Base-by-base conservation (phyloP, 1,140 invertebrate species). In the Adoxophyes honmai region DNA sequence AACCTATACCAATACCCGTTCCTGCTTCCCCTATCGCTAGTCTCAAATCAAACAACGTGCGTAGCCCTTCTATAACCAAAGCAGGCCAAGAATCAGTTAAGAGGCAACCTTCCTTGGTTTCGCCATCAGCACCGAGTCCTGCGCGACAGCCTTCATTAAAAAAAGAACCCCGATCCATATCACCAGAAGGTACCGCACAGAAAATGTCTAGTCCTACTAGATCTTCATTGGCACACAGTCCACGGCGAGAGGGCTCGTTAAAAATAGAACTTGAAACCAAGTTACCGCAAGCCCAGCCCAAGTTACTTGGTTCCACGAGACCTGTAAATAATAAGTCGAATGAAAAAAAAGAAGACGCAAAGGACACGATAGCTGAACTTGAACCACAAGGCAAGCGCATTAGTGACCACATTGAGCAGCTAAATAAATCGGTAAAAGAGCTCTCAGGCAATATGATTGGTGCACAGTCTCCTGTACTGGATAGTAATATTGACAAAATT, bases 401-500 rank as follows among this genome's bases (percentile, higher is more conserved):
- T 11, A 71, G 63, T 8, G 53, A 75, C n/a, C 68, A 72, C 34
- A 58, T 81, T 14, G 61, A 71, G 14, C 62, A 75, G 54, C 34
- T 78, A 9, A 68, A 60, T 16, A 62, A 66, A 8, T 61, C 70
- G 6, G 64, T 76, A 4, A 68, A 64, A 34, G 33, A 60, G 53
- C 56, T 77, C 9, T 57, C 73, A n/a, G 56, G 62, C 11, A 66
- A 65, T 16, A 33, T 68, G 16, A 59, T 62, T 21, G 37, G 57
- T 6, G 52, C 70, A 16, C 60, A 70, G 7, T 59, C 66, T 10
- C 68, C 75, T 13, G 53, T 48, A 1, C 34, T 80, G 37, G 64
- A 70, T 11, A 77, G 53, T 34, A 84, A 85, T 55, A 84, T 88
- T 14, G 66, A 81, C 52, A 88, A 83, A 76, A 88, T 88, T 60